Base-by-base conservation (phyloP, 30 jellyfish, hydroid and myxozoan genomes). In the Haliclystus octoradiatus region DNA sequence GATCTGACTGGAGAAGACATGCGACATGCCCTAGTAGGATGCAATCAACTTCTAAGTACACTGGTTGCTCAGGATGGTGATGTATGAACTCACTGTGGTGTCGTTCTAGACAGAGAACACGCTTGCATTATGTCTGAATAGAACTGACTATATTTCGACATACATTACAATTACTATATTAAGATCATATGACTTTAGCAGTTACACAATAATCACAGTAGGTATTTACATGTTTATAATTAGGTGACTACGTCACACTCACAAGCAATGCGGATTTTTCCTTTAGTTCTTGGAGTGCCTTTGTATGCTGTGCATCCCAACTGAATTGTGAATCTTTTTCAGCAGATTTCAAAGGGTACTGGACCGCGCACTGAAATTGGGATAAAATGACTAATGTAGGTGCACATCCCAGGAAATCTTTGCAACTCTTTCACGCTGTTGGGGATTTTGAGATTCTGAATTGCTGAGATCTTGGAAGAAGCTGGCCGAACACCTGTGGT, bases 21-120 rank as follows among this genome's bases (percentile, higher is more conserved):
- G 88, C 88, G 22, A 74, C 81, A 30, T 65, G 31, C 27, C 74
- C 88, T 65, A 34, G 40, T 19, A 50, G 73, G 52, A 74, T 65
- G 34, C 81, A 26, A 52, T 76, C 88, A 3, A 62, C 74, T 50
- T 60, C 71, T 23, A 76, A 74, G 28, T 63, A 1, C 57, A 52
- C 49, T 3, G 88, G 67, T 25, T 22, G 49, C 26, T 65, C 52
- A 26, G 74, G 81, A 66, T 76, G 53, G 40, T 76, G 66, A 52
- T 76, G 74, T 33, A 63, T 69, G 52, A 66, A 71, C 31, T 33
- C 52, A n/a, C n/a, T n/a, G n/a, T n/a, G n/a, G n/a, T n/a, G n/a
- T n/a, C n/a, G n/a, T n/a, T n/a, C n/a, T n/a, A n/a, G n/a, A n/a
- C n/a, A n/a, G n/a, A n/a, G n/a, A n/a, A n/a, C n/a, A n/a, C n/a